Base-by-base conservation (phyloP, 2,888 invertebrate species). In the Thecocarcelia acutangulata region DNA sequence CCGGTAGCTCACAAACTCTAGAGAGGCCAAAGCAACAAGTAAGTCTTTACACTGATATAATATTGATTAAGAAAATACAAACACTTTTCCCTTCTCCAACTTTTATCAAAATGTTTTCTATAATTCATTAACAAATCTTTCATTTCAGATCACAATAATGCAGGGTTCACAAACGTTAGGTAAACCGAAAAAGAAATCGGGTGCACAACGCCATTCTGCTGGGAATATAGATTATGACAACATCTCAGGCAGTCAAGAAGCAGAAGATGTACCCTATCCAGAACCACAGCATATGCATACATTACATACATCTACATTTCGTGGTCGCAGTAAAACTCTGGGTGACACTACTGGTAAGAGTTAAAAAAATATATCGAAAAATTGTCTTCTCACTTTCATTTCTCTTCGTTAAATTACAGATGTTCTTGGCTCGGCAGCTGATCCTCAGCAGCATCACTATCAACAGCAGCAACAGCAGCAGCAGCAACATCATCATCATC, bases 311-410 rank as follows among this genome's bases (percentile, higher is more conserved):
- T 87, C 90, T 85, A 91, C 91, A 61, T 97, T 97, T 91, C 93
- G 97, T 87, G 94, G 94, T 85, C 93, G 97, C 87, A 97, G 97
- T 92, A 97, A 96, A 92, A 97, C 97, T n/a, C 93, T 97, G 85
- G 96, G 97, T 85, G 97, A 97, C 90, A 93, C 94, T 75, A 93
- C 94, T 87, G 96, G 96, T 95, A 89, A 89, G 90, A 84, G 54
- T 85, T 84, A 15, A 17, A 33, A 9, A 17, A 3, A 33, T 15
- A 54, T 3, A 42, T 6, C 15, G 56, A 17, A n/a, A 15, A 28
- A 46, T 37, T 21, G 3, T 33, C 37, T 37, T 1, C 15, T 12
- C 21, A 37, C 3, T 9, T 37, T 11, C 6, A 12, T 0, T n/a
- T 17, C 19, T 58, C 42, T 6, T 21, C n/a, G 11, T 54, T n/a